Percentiles rank a stretch among this genome's conserved stretches.
These are phyloP conservation scores for Aphidius ervi DNA, from an alignment of 1,140 invertebrate species.

Conservation along the genomic window DNA sequence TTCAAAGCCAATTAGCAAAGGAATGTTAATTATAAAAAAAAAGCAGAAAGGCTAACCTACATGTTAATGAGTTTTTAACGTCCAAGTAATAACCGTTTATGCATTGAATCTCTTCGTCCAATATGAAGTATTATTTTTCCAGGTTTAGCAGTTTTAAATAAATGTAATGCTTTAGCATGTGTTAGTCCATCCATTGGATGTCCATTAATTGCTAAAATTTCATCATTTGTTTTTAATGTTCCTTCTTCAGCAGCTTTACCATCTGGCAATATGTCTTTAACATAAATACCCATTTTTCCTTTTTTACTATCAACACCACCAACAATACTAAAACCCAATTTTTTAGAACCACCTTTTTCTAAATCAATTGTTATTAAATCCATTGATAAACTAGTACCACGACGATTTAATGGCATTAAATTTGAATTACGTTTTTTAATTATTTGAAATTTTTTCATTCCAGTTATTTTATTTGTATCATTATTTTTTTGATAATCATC, in stretches of 20 bases:
- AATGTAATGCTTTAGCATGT: constrained; percentile 61
- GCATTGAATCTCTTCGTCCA: constrained; percentile 50
- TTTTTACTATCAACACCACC: constrained; percentile 68
- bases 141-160: constrained; percentile 62
- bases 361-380: constrained; percentile 48
- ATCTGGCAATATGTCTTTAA: constrained; percentile 64
- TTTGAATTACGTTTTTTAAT: constrained; percentile 34
- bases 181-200: constrained; percentile 58
- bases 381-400: constrained; percentile 38
- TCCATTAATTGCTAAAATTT: constrained; percentile 66
- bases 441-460: constrained; percentile 49
- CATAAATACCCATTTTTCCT: constrained; percentile 68
- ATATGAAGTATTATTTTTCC: constrained; percentile 63
- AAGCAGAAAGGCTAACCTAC: constrained; percentile 39
- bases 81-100: constrained; percentile 45
- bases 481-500: neutral
- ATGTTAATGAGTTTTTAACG: constrained; percentile 32
- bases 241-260: constrained; percentile 68
- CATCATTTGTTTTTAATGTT: constrained; percentile 60
- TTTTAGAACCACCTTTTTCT: constrained; percentile 62
- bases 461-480: constrained; percentile 36
- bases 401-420: constrained; percentile 21
- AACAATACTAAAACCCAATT: constrained; percentile 72
- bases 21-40: constrained; percentile 34
- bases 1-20: constrained; percentile 1